These are phyloP conservation scores for Apamea sordens DNA, from an alignment of 2,888 invertebrate genomes.

Conservation along the genomic window DNA sequence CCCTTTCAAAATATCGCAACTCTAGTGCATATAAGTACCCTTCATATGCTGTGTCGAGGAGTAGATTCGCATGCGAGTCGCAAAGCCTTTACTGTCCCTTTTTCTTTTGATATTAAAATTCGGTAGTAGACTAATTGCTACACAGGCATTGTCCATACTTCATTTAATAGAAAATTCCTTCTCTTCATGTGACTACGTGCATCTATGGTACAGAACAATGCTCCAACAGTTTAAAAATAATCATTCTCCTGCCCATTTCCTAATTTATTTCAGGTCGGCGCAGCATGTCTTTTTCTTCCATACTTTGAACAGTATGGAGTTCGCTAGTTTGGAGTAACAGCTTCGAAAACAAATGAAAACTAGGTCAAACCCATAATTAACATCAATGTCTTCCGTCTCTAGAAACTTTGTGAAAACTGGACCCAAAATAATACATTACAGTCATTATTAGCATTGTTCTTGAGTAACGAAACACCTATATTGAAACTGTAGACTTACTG, in stretches of 20 bases:
- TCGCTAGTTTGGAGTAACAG: background rate
- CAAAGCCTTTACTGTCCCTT: background rate
- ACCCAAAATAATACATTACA: conserved; percentile 30
- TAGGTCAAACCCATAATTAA: conserved; percentile 29
- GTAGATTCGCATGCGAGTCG: background rate
- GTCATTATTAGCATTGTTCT: conserved; percentile 39
- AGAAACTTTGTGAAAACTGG: conserved; percentile 22
- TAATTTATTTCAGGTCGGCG: background rate
- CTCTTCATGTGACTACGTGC: background rate
- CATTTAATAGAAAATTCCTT: background rate
- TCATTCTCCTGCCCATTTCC: background rate
- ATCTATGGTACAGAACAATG: background rate
- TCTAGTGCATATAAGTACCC: no score
- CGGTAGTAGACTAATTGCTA: background rate
- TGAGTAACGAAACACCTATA: conserved; percentile 7
- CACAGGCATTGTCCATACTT: background rate
- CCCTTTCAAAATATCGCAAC: background rate
- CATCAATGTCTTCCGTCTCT: conserved; percentile 6
- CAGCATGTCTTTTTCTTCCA: background rate
- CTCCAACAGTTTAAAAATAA: conserved; percentile 18
- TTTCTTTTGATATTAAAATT: background rate
- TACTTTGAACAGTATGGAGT: background rate
- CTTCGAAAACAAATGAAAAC: conserved; percentile 27
- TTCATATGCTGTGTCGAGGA: background rate
- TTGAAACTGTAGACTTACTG: conserved; percentile 21